Conservation (phyloP, 2,797 vertebrate genomes). For the Tenualosa thibaudeaui region DNA sequence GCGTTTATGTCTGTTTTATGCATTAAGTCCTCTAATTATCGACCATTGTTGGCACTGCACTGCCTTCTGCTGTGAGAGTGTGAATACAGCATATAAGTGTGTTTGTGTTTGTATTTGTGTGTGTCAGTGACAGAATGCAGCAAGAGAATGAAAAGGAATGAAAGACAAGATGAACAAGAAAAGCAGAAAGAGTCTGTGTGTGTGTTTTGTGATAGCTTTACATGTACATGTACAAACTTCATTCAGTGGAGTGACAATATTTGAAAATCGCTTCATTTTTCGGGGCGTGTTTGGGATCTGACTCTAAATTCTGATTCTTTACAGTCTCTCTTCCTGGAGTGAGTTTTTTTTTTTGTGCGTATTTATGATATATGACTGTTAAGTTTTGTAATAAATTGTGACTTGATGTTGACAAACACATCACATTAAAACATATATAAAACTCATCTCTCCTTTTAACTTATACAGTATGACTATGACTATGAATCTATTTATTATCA, state of each 20-base stretch:
- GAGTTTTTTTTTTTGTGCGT: conserved; percentile 47
- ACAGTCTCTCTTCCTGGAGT: conserved; percentile 53
- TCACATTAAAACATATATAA: conserved; percentile 27
- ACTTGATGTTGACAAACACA: conserved; percentile 40
- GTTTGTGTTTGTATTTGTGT: conserved; percentile 18
- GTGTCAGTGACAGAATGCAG: not conserved
- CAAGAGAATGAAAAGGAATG: conserved; percentile 10
- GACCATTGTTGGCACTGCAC: conserved; percentile 4
- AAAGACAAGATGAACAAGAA: not conserved
- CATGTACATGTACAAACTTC: conserved; percentile 63
- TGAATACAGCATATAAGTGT: conserved; percentile 6
- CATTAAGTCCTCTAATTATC: not conserved
- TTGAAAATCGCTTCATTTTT: conserved; percentile 73
- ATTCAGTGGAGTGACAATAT: conserved; percentile 67
- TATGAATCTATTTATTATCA: too few species aligned
- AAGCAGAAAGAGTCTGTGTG: conserved; percentile 18
- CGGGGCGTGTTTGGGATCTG: conserved; percentile 61
- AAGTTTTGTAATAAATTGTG: conserved; percentile 33
- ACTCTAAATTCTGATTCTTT: conserved; percentile 45
- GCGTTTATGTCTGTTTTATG: not conserved
- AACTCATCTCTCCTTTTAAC: not conserved
- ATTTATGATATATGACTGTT: conserved; percentile 51
- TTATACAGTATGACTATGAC: not conserved
- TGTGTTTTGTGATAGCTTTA: conserved; percentile 1
- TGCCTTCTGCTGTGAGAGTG: conserved; percentile 8